Conservation (phyloP, 2,113 vertebrate species). For the Noturus placidus region DNA sequence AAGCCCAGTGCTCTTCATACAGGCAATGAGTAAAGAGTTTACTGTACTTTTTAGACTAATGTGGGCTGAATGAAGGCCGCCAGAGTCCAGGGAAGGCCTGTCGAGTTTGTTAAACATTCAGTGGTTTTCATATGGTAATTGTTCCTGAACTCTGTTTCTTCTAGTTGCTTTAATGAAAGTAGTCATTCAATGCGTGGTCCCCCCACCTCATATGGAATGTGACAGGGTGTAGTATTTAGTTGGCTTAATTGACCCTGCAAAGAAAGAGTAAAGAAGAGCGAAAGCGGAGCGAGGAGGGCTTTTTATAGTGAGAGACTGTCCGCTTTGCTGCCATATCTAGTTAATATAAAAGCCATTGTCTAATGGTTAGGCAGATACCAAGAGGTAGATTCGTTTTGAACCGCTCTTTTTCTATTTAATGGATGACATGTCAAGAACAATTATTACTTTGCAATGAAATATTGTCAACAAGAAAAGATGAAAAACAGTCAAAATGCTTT, state of each 20-base stretch:
- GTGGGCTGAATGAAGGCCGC: constrained; percentile 21
- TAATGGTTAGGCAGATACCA: constrained; percentile 47
- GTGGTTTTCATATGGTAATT: constrained; percentile 45
- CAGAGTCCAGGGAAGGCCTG: constrained; percentile 13
- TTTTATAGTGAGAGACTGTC: constrained; percentile 30
- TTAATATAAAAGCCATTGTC: constrained; percentile 48
- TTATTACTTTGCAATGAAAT: constrained; percentile 13
- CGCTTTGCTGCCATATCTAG: constrained; percentile 42
- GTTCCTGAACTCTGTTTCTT: constrained; percentile 26
- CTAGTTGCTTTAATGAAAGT: constrained; percentile 41
- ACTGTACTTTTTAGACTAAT: constrained; percentile 39
- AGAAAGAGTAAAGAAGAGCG: constrained; percentile 44
- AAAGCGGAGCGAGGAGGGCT: constrained; percentile 43
- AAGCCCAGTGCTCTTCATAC: constrained; percentile 1
- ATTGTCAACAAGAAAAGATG: background rate
- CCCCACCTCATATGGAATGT: constrained; percentile 48
- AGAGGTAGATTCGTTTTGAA: constrained; percentile 38
- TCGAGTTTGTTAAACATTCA: constrained; percentile 34
- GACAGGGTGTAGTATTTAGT: constrained; percentile 50
- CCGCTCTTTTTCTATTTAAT: constrained; percentile 30
- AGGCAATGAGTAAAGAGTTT: constrained; percentile 12
- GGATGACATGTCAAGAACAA: constrained; percentile 38
- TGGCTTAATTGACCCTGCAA: constrained; percentile 51
- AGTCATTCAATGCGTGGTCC: constrained; percentile 26
- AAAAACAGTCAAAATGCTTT: background rate